Percentiles rank a stretch among this genome's conserved stretches.
Conservation (phyloP, 2,797 vertebrate genomes). For the Rousettus madagascariensis region DNA sequence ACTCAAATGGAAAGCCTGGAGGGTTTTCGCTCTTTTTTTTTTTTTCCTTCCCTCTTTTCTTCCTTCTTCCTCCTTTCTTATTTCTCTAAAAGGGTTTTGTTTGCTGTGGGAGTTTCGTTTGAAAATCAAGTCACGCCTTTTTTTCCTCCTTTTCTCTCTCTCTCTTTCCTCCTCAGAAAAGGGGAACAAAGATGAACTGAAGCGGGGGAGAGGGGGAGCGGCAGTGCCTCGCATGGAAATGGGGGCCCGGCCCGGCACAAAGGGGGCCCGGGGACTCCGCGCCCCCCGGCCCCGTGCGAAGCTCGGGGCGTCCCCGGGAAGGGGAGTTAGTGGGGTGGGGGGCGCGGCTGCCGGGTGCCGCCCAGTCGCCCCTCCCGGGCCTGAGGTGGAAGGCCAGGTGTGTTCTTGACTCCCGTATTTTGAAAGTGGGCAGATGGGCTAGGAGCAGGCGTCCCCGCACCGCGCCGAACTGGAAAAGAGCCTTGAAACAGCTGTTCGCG, state of each 20-base stretch:
- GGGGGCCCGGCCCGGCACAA: slow-evolving; percentile 62
- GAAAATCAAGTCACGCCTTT: slow-evolving; percentile 81
- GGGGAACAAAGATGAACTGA: slow-evolving; percentile 79
- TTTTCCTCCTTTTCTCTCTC: slow-evolving; percentile 51
- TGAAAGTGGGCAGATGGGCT: slow-evolving; percentile 66
- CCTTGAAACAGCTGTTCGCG: slow-evolving; percentile 58
- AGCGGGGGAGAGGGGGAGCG: slow-evolving; percentile 58
- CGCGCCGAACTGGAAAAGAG: slow-evolving; percentile 15
- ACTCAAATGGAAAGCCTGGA: slow-evolving; percentile 72
- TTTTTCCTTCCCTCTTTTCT: slow-evolving; percentile 68
- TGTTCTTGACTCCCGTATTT: slow-evolving; percentile 1
- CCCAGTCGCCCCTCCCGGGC: slow-evolving; percentile 13
- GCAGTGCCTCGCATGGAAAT: slow-evolving; percentile 52
- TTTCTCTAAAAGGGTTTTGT: slow-evolving; percentile 79
- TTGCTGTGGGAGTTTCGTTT: slow-evolving; percentile 80
- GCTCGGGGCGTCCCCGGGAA: slow-evolving; percentile 5
- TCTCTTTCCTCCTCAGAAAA: slow-evolving; percentile 70
- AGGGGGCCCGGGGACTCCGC: slow-evolving; percentile 25
- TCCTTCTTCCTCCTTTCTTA: slow-evolving; percentile 80
- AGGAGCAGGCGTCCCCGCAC: slow-evolving; percentile 34
- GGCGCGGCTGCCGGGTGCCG: slow-evolving; percentile 7
- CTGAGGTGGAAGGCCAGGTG: slow-evolving; percentile 42
- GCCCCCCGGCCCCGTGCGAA: slow-evolving; percentile 12
- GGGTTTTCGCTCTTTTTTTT: not conserved
- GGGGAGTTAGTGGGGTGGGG: not conserved